Evolutionary conservation across 2,797 vertebrate genomes (phyloP), one percentile per base, ranked within the genome.

Genomic region (Cossypha niveicapilla): DNA sequence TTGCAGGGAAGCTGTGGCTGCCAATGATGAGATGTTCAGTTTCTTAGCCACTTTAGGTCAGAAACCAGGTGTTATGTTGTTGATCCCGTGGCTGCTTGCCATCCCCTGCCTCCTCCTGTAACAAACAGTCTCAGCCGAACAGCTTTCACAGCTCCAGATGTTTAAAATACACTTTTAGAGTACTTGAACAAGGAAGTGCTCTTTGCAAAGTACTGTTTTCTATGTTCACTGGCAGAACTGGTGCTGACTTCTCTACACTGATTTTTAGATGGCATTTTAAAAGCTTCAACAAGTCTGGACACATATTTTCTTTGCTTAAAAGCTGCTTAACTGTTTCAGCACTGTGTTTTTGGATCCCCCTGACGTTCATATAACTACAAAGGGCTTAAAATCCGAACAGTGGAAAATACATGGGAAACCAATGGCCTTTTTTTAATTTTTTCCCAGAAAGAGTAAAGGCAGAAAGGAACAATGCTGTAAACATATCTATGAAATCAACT

Each of bases 1-100:
- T 96, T 96, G 81, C 93, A 92, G 76, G 63, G 81, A 91, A 94
- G 90, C 85, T 73, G 89, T 42, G 86, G 57, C 45, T 96, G 93
- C 92, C 91, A 91, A 18, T 70, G 63, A 81, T 51, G 86, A 81
- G 63, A 63, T 79, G 93, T 93, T 90, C 86, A 73, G 78, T 93
- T 95, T 94, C 77, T 87, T 76, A 87, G 81, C 77, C 94, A 91
- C 74, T 93, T 96, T 60, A 90, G 56, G 90, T 82, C 92, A 85
- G 95, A 96, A 96, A 96, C 95, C 93, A 94, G 86, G 85, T 81
- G 94, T 86, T 78, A 44, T 1, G 15, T 58, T 73, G 54, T 74
- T 84, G 75, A 56, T 90, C 58, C 73, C 63, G 18, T 11, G 24
- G 75, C 56, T 81, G 61, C 62, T 88, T 90, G 60, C 66, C 87